A percentile compares a stretch with the other conserved stretches of the same genome.
phyloP scores from a whole-genome alignment of 1,140 invertebrate genomes.

The Solenopsis fugax region DNA sequence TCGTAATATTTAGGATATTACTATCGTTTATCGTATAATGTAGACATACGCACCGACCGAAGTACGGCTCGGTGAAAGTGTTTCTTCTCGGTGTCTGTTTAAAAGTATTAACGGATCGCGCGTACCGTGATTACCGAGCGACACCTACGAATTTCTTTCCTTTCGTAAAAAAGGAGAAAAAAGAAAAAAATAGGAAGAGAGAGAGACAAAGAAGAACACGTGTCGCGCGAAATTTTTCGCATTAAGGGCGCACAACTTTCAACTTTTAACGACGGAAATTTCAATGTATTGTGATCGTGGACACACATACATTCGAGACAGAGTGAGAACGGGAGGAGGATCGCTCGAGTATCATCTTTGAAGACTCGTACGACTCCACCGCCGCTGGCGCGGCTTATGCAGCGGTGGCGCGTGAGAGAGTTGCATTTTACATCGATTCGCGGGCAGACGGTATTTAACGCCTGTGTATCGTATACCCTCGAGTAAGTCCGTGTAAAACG shows the following conservation, averaged over 20 bases:
- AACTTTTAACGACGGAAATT: conserved; percentile 37
- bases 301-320: conserved; percentile 31
- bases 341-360: conserved; percentile 48
- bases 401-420: conserved; percentile 68
- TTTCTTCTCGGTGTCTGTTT: conserved; percentile 54
- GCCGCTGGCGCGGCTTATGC: conserved; percentile 29
- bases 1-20: conserved; percentile 56
- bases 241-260: conserved; percentile 54
- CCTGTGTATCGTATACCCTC: conserved; percentile 63
- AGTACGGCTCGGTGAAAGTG: conserved; percentile 6
- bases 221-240: conserved; percentile 42
- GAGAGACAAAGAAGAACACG: background rate
- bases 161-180: conserved; percentile 45
- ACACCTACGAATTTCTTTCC: conserved; percentile 64
- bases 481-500: conserved; percentile 59
- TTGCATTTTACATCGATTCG: conserved; percentile 80
- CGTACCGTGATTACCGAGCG: conserved; percentile 50
- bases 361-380: conserved; percentile 47
- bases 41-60: conserved; percentile 25
- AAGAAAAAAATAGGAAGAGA: conserved; percentile 27
- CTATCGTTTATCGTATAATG: conserved; percentile 62
- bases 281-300: conserved; percentile 56
- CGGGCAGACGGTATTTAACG: conserved; percentile 50
- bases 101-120: conserved; percentile 50
- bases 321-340: conserved; percentile 21